Base-by-base conservation (phyloP, 2,113 vertebrate species). In the Nibea albiflora region DNA sequence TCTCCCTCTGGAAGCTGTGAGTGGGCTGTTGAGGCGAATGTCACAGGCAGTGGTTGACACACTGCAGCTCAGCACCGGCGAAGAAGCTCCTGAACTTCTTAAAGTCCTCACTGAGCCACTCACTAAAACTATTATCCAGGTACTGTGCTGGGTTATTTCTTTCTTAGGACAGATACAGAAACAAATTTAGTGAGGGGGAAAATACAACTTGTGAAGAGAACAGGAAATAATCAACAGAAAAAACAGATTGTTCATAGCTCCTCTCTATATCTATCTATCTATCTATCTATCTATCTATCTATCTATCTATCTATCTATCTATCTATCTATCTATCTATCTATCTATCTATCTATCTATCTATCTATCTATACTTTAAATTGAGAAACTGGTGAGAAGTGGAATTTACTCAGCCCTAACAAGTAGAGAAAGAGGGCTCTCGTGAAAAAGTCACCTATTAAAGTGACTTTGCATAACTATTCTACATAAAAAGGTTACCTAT, bases 101-200 rank as follows among this genome's bases (percentile, higher is more conserved):
- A 98, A 97, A 90, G 96, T 97, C 73, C 96, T 98, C 89, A 97
- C 97, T 2, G 95, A 97, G 16, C 96, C 96, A 2, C 91, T 98
- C 26, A 98, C 97, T 10, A 94, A 96, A 58, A 90, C 94, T 72
- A 96, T 98, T 35, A 94, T 98, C 73, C 95, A 97, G 96, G 97
- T 98, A 76, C 14, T 9, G 42, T n/a, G 14, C 0, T 3, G 10
- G 15, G 4, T 31, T 61, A 53, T 44, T 60, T n/a, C 17, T 14
- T 20, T 22, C 16, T 61, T 5, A n/a, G 35, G 56, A 46, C 3
- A 19, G n/a, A 57, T 14, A 20, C 47, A 52, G 17, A 46, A 24
- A 2, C 39, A 47, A 42, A 6, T 64, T 39, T 7, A 24, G 6
- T 65, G 24, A 16, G 15, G 11, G 16, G n/a, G 14, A 35, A 24